Evolutionary conservation across 2,888 invertebrate genomes (phyloP).

Genomic region (Cylindroiulus punctatus): DNA sequence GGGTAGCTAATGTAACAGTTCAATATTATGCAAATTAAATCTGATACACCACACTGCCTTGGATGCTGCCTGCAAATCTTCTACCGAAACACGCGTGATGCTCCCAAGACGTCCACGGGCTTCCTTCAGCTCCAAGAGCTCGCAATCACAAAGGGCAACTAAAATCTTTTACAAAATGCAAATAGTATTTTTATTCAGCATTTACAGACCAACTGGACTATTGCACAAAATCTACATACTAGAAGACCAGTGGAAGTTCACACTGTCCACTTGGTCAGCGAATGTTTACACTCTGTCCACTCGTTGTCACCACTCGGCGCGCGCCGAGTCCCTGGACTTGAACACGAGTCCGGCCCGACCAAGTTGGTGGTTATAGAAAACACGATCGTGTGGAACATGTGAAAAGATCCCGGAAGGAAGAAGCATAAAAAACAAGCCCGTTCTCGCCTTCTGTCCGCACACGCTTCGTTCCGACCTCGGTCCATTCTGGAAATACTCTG

Average conservation of each 20-base stretch:
- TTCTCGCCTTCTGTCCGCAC: neutral
- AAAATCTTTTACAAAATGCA: conserved; percentile 53
- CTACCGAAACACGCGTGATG: too few relatives aligned
- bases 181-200: conserved; percentile 55
- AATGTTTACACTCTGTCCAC: conserved; percentile 57
- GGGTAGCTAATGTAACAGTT: too few relatives aligned
- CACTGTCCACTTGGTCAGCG: conserved; percentile 49
- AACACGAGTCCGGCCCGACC: conserved; percentile 29
- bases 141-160: neutral
- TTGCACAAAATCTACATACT: conserved; percentile 55
- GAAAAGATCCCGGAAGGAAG: conserved; percentile 50
- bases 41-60: too few relatives aligned
- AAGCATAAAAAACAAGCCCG: conserved; percentile 36
- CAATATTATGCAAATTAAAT: too few relatives aligned
- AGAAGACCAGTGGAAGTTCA: conserved; percentile 52
- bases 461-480: conserved; percentile 36
- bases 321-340: neutral
- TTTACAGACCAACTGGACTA: conserved; percentile 54
- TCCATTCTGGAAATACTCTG: conserved; percentile 48
- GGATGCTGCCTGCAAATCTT: too few relatives aligned
- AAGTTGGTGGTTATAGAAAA: conserved; percentile 46
- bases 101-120: too few relatives aligned
- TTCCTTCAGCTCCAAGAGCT: neutral
- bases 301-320: conserved; percentile 53
- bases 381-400: conserved; percentile 49